Conservation (phyloP, 2,797 vertebrate genomes). For the Aotus griseimembra region DNA sequence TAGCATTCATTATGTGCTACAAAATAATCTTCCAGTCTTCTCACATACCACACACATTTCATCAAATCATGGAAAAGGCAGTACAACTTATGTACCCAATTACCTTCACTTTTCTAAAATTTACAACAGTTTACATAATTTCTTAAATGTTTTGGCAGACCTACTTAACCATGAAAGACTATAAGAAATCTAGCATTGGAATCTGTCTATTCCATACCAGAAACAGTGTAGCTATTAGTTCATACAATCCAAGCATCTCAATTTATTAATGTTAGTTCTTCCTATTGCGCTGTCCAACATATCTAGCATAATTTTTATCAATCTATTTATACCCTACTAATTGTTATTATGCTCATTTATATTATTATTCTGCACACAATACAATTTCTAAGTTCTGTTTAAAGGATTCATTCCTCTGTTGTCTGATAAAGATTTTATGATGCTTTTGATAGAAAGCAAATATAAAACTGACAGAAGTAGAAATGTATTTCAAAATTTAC, state of each 20-base stretch:
- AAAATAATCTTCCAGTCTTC: slow-evolving; percentile 72
- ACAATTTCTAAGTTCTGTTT: slow-evolving; percentile 68
- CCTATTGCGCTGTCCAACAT: slow-evolving; percentile 61
- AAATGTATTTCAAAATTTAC: slow-evolving; percentile 48
- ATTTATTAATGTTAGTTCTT: slow-evolving; percentile 43
- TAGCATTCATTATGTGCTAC: slow-evolving; percentile 70
- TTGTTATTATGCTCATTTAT: slow-evolving; percentile 65
- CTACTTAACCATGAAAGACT: background rate
- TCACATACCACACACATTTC: slow-evolving; percentile 63
- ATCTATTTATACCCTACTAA: slow-evolving; percentile 54
- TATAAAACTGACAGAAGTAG: slow-evolving; percentile 27
- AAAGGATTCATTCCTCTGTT: slow-evolving; percentile 48
- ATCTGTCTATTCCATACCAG: background rate
- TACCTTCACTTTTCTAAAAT: slow-evolving; percentile 65
- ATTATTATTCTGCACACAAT: slow-evolving; percentile 59
- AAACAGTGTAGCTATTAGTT: slow-evolving; percentile 62
- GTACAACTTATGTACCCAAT: slow-evolving; percentile 67
- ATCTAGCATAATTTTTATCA: background rate
- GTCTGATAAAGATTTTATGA: background rate
- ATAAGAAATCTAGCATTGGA: background rate
- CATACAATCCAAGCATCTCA: slow-evolving; percentile 67
- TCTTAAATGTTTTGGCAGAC: background rate
- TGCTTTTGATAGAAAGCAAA: slow-evolving; percentile 56
- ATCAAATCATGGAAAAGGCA: slow-evolving; percentile 66
- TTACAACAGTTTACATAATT: slow-evolving; percentile 67